These are phyloP conservation scores for Malthinus flaveolus DNA, from an alignment of 2,888 invertebrate species.

Conservation along the genomic window DNA sequence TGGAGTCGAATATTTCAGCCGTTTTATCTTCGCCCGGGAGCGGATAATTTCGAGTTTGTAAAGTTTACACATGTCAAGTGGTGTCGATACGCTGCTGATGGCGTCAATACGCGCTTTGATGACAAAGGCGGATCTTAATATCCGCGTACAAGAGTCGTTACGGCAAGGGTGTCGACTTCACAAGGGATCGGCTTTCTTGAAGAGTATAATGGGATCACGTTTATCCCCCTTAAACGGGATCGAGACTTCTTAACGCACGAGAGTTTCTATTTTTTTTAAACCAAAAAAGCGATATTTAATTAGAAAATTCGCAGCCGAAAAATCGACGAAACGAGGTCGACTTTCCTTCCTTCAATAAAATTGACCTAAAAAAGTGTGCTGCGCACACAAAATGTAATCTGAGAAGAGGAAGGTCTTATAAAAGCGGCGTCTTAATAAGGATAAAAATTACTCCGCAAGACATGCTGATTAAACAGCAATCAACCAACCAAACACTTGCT, in stretches of 20 bases:
- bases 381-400: constrained; percentile 45
- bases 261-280: constrained; percentile 46
- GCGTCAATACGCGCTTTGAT: constrained; percentile 48
- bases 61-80: constrained; percentile 54
- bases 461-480: constrained; percentile 53
- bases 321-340: background rate
- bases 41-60: constrained; percentile 46
- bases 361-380: constrained; percentile 33
- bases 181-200: constrained; percentile 55
- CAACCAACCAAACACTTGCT: constrained; percentile 47
- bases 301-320: background rate
- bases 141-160: constrained; percentile 51
- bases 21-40: constrained; percentile 47
- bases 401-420: constrained; percentile 36
- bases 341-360: constrained; percentile 18
- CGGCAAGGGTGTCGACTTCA: constrained; percentile 53
- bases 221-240: constrained; percentile 55
- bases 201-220: constrained; percentile 57
- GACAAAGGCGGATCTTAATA: constrained; percentile 54
- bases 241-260: constrained; percentile 50
- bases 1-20: constrained; percentile 66
- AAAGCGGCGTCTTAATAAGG: constrained; percentile 47
- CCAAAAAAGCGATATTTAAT: constrained; percentile 12
- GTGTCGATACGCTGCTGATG: constrained; percentile 47
- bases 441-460: constrained; percentile 52